Evolutionary conservation across 2,888 invertebrate genomes (phyloP).

Genomic region (Chaitophorus viminalis): DNA sequence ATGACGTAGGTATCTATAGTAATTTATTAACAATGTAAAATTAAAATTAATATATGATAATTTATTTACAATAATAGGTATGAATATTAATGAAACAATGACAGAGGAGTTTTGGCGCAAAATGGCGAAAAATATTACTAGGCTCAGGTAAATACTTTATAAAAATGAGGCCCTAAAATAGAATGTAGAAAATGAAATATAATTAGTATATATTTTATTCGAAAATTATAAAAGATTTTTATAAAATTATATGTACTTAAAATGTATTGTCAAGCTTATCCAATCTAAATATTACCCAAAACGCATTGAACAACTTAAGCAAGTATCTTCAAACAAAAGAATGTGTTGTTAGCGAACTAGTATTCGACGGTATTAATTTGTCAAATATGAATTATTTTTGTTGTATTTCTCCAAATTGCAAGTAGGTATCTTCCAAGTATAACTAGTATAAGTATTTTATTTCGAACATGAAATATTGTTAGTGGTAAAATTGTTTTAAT

Average conservation of each 20-base stretch:
- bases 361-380: conserved; percentile 36
- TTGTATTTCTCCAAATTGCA: conserved; percentile 23
- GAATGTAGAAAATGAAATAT: neutral
- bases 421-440: neutral
- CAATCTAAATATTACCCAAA: neutral
- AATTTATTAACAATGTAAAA: neutral
- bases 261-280: neutral
- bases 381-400: conserved; percentile 33
- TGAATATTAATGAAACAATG: neutral
- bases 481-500: no score
- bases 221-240: neutral
- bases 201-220: neutral
- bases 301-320: neutral
- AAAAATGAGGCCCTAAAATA: neutral
- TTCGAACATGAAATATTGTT: neutral
- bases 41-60: neutral
- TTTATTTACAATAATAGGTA: neutral
- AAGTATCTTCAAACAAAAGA: conserved; percentile 18
- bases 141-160: neutral
- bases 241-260: neutral
- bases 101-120: neutral
- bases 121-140: neutral
- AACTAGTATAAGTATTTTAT: neutral
- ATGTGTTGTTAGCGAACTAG: conserved; percentile 10
- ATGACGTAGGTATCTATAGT: no score